These are phyloP conservation scores for Chionodraco myersi DNA, from an alignment of 2,113 vertebrate genomes.

Conservation along the genomic window DNA sequence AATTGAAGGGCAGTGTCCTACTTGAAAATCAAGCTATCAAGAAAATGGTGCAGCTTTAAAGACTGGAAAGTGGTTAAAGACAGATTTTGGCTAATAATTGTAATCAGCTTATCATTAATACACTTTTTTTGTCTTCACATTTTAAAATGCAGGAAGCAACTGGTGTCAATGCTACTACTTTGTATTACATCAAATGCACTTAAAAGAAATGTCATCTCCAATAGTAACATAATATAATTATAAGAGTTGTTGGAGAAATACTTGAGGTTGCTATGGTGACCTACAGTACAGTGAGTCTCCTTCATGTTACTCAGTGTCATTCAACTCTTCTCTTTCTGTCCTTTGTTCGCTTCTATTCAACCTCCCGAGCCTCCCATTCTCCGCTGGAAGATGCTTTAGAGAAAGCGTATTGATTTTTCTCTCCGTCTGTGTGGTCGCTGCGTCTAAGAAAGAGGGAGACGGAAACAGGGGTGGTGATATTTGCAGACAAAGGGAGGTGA, in stretches of 20 bases:
- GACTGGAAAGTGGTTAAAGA: not conserved
- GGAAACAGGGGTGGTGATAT: constrained; percentile 1
- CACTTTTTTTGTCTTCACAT: not conserved
- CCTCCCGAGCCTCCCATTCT: constrained; percentile 61
- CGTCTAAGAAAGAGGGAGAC: constrained; percentile 14
- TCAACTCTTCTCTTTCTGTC: constrained; percentile 51
- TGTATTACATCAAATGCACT: too few relatives aligned
- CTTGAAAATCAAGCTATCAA: constrained; percentile 10
- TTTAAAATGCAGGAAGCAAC: not conserved
- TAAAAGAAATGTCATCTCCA: not conserved
- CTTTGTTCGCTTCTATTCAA: constrained; percentile 67
- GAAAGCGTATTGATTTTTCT: constrained; percentile 71
- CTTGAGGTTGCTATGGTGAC: not conserved
- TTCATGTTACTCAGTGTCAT: constrained; percentile 48
- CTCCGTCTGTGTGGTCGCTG: constrained; percentile 48
- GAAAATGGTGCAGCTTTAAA: not conserved
- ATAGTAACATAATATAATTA: not conserved
- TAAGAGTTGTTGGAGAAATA: not conserved
- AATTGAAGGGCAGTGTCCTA: constrained; percentile 7
- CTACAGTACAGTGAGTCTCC: not conserved
- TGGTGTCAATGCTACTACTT: not conserved
- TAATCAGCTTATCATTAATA: not conserved
- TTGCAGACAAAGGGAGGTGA: constrained; percentile 30
- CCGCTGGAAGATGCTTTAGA: constrained; percentile 57
- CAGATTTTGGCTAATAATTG: too few relatives aligned